These are phyloP conservation scores for Bubalus kerabau DNA, from an alignment of 2,113 vertebrate genomes.

Conservation along the genomic window DNA sequence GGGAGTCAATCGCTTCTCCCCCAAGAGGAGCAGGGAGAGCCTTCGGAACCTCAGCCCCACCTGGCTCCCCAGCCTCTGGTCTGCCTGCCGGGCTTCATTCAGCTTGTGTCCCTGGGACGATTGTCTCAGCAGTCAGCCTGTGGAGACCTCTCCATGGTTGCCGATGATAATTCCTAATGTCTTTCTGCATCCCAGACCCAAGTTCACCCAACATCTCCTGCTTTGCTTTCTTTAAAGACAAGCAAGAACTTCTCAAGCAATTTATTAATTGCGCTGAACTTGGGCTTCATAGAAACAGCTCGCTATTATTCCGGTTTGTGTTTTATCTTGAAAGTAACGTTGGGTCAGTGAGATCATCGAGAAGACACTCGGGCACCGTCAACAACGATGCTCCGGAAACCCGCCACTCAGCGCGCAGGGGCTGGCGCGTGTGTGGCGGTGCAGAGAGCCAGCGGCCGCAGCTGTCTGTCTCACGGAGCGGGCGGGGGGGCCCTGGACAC, in stretches of 20 bases:
- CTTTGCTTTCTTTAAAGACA: not conserved
- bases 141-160: rapidly evolving
- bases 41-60: rapidly evolving
- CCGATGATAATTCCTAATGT: rapidly evolving
- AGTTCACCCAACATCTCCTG: rapidly evolving
- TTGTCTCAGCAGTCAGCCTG: rapidly evolving
- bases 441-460: rapidly evolving
- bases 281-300: not conserved
- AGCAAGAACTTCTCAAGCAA: no score
- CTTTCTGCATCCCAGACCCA: rapidly evolving
- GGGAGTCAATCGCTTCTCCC: rapidly evolving
- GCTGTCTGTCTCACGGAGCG: rapidly evolving
- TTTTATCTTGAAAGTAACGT: not conserved
- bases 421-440: rapidly evolving
- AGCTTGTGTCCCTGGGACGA: not conserved
- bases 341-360: rapidly evolving
- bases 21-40: rapidly evolving
- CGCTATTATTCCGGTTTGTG: not conserved
- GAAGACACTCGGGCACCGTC: rapidly evolving
- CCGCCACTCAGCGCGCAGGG: rapidly evolving
- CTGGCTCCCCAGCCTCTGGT: rapidly evolving
- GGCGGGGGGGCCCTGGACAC: rapidly evolving
- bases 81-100: rapidly evolving
- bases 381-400: rapidly evolving
- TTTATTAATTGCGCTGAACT: not conserved